A percentile compares a stretch with the other conserved stretches of the same genome.
These are phyloP conservation scores for Nomada ferruginata DNA, from an alignment of 2,888 invertebrate species.

Conservation along the genomic window DNA sequence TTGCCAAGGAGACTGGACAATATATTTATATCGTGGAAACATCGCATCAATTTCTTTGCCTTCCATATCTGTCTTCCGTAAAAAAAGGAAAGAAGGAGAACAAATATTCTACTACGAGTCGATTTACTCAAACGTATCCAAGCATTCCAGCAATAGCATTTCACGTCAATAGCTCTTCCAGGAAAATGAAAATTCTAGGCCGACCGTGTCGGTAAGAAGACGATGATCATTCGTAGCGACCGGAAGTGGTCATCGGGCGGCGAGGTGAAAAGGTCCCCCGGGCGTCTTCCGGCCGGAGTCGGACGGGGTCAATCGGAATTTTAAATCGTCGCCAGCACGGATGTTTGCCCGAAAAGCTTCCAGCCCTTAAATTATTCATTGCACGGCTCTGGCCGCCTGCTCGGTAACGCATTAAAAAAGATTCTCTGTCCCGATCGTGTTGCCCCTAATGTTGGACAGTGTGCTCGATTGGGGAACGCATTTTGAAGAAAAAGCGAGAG, in stretches of 20 bases:
- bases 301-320: slow-evolving; percentile 78
- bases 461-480: slow-evolving; percentile 43
- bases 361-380: slow-evolving; percentile 80
- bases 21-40: too few relatives aligned
- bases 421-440: slow-evolving; percentile 30
- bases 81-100: too few relatives aligned
- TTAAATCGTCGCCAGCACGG: slow-evolving; percentile 73
- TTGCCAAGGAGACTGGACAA: too few relatives aligned
- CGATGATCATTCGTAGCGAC: slow-evolving; percentile 32
- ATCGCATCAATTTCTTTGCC: too few relatives aligned
- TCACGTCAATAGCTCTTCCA: neutral
- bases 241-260: slow-evolving; percentile 37
- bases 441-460: slow-evolving; percentile 46
- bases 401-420: slow-evolving; percentile 46
- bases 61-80: too few relatives aligned
- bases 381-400: slow-evolving; percentile 44
- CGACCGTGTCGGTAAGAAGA: neutral
- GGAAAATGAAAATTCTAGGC: slow-evolving; percentile 14
- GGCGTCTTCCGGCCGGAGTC: slow-evolving; percentile 27
- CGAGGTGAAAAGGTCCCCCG: slow-evolving; percentile 12
- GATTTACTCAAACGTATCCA: neutral
- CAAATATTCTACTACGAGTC: too few relatives aligned
- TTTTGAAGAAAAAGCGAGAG: neutral
- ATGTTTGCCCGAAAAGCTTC: slow-evolving; percentile 79
- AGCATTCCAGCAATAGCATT: neutral